These are phyloP conservation scores for Pangasius larnaudii DNA, from an alignment of 2,797 vertebrate genomes.

Conservation along the genomic window DNA sequence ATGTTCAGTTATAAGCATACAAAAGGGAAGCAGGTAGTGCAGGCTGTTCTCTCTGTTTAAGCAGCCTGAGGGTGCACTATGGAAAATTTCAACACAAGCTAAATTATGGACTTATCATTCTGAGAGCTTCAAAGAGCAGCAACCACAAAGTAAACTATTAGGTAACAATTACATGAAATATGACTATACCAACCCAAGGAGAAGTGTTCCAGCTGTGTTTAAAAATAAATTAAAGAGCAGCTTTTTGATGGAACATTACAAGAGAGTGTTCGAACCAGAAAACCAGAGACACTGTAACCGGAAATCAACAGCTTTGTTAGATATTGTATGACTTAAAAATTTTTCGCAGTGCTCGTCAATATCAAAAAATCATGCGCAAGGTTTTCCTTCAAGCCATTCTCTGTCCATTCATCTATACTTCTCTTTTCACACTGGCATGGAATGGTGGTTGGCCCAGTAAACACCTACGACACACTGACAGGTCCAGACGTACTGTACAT, in stretches of 20 bases:
- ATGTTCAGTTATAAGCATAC: not conserved
- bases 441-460: not conserved
- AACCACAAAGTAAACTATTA: slow-evolving; percentile 25
- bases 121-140: slow-evolving; percentile 14
- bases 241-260: not conserved
- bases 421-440: not conserved
- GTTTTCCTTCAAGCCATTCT: not conserved
- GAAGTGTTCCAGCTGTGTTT: not conserved
- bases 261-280: not conserved
- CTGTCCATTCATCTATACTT: not conserved
- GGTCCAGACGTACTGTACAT: not conserved
- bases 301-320: not conserved
- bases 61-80: slow-evolving; percentile 8
- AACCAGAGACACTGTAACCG: not conserved
- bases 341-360: not conserved
- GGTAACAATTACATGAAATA: slow-evolving; percentile 7
- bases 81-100: slow-evolving; percentile 2
- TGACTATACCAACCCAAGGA: not conserved
- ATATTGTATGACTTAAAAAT: no score
- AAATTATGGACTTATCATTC: slow-evolving; percentile 28
- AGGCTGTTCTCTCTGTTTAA: not conserved
- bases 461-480: not conserved
- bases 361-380: not conserved
- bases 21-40: not conserved
- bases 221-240: not conserved